Conservation (phyloP, 2,888 invertebrate genomes). For the Drosophila basisetae region DNA sequence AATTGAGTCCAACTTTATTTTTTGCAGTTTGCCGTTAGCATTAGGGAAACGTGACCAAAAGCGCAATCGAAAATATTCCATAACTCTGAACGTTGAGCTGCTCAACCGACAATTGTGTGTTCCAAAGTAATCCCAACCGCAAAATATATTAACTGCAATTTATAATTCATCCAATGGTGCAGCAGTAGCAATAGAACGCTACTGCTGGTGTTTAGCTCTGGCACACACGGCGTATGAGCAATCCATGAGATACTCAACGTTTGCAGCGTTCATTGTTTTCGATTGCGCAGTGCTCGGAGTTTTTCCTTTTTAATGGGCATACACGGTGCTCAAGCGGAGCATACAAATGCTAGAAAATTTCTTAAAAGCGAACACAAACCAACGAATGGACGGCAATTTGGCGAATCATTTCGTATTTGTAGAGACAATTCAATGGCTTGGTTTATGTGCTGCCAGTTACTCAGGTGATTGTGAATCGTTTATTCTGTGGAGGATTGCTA, state of each 20-base stretch:
- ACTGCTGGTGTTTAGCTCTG: slow-evolving; percentile 15
- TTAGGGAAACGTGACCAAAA: slow-evolving; percentile 54
- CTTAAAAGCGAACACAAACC: slow-evolving; percentile 30
- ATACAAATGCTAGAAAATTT: slow-evolving; percentile 61
- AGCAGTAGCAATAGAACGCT: neutral
- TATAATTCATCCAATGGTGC: slow-evolving; percentile 54
- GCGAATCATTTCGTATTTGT: slow-evolving; percentile 34
- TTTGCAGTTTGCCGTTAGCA: slow-evolving; percentile 9
- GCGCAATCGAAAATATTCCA: slow-evolving; percentile 42
- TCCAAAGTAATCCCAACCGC: slow-evolving; percentile 48
- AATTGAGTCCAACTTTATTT: slow-evolving; percentile 10
- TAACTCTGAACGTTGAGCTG: slow-evolving; percentile 27
- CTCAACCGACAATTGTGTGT: slow-evolving; percentile 22
- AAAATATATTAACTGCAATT: slow-evolving; percentile 62
- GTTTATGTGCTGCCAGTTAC: slow-evolving; percentile 38
- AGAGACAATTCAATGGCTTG: slow-evolving; percentile 56
- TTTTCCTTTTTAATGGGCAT: slow-evolving; percentile 56
- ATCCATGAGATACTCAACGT: slow-evolving; percentile 30
- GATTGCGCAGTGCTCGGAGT: slow-evolving; percentile 26
- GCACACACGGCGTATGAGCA: slow-evolving; percentile 46
- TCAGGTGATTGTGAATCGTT: slow-evolving; percentile 60
- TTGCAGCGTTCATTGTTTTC: slow-evolving; percentile 46
- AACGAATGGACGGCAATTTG: slow-evolving; percentile 51
- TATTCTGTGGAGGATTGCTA: slow-evolving; percentile 39
- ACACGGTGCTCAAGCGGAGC: slow-evolving; percentile 43